These are phyloP conservation scores for Tyrannus savana DNA, from an alignment of 2,113 vertebrate species.

Conservation along the genomic window DNA sequence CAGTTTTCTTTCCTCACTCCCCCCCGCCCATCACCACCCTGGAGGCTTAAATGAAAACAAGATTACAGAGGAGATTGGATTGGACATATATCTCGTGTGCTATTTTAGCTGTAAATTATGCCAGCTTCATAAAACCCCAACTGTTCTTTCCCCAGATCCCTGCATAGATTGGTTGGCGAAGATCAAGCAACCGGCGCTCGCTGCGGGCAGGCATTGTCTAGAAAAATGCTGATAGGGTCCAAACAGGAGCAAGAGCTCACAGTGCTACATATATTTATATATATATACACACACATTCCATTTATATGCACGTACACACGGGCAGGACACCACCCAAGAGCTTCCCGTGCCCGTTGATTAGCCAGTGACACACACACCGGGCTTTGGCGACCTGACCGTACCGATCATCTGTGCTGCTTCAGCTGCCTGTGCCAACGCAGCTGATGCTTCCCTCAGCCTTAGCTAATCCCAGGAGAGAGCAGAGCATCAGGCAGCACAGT, in stretches of 20 bases:
- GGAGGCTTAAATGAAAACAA: conserved; percentile 51
- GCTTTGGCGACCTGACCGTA: rapidly evolving
- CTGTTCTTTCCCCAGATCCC: conserved; percentile 30
- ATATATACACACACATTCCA: rapidly evolving
- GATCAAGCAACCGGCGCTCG: neutral
- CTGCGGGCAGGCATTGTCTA: neutral
- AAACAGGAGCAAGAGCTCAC: neutral
- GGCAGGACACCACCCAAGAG: neutral
- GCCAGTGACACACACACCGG: neutral
- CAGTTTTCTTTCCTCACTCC: neutral
- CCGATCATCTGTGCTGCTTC: neutral
- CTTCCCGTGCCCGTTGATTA: neutral
- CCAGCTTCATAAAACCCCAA: conserved; percentile 63
- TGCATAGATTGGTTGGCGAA: conserved; percentile 25
- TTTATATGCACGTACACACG: rapidly evolving
- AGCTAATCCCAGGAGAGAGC: neutral
- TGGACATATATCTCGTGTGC: conserved; percentile 44
- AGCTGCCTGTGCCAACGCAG: neutral
- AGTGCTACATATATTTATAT: rapidly evolving
- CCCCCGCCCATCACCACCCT: neutral
- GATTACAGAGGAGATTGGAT: conserved; percentile 53
- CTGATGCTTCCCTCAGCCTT: neutral
- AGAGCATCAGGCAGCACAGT: neutral
- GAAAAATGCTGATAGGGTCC: neutral
- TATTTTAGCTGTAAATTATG: conserved; percentile 63